phyloP scores from a whole-genome alignment of 2,888 invertebrate genomes.

The Metalampra italica region DNA sequence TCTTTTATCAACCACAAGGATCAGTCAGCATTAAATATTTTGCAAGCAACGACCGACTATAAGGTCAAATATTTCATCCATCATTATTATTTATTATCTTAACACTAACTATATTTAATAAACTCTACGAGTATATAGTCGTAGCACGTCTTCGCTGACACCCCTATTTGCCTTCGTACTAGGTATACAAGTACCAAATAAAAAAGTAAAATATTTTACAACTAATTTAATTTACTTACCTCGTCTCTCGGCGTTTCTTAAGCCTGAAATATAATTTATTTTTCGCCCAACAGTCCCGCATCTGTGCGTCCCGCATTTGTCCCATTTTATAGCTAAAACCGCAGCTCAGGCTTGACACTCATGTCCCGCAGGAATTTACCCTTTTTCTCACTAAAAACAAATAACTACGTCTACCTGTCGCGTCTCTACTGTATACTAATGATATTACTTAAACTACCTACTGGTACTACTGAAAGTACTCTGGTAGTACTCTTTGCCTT shows the following conservation, averaged over 20 bases:
- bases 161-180: no score
- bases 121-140: no score
- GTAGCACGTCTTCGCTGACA: no score
- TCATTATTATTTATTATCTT: no score
- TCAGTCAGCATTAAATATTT: no score
- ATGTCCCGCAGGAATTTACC: conserved; percentile 34
- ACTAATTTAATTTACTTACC: neutral
- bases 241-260: conserved; percentile 1
- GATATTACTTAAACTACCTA: neutral
- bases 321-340: conserved; percentile 28
- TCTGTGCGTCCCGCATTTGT: conserved; percentile 29
- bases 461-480: no score
- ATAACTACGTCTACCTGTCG: conserved; percentile 27
- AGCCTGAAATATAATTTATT: conserved; percentile 18
- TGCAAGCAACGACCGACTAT: no score
- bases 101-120: no score
- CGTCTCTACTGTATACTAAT: conserved; percentile 23
- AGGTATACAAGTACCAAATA: no score
- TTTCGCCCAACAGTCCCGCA: conserved; percentile 18
- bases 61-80: no score
- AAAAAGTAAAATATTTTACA: neutral
- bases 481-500: no score
- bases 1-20: no score
- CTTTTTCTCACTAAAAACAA: conserved; percentile 40
- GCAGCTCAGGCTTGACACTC: conserved; percentile 16